A percentile compares a stretch with the other conserved stretches of the same genome.
Conservation (phyloP, 2,797 vertebrate species). For the Sphenodon punctatus region DNA sequence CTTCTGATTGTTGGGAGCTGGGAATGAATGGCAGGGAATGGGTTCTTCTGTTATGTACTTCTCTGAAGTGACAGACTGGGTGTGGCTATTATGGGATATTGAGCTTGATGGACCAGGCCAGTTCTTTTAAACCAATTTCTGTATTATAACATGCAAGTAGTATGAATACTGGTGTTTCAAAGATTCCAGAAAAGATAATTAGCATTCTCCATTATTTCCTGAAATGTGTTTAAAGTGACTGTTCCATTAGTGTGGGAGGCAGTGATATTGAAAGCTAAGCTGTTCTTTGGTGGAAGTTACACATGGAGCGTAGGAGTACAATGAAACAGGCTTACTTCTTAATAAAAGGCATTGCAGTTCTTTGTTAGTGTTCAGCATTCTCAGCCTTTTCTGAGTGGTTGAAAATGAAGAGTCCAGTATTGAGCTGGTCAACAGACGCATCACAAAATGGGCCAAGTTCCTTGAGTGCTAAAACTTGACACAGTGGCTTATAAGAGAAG, state of each 20-base stretch:
- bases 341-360: conserved; percentile 33
- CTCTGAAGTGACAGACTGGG: too few relatives aligned
- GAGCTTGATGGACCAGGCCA: too few relatives aligned
- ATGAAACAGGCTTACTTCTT: conserved; percentile 45
- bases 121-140: too few relatives aligned
- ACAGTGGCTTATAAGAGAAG: too few relatives aligned
- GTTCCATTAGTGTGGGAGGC: conserved; percentile 2
- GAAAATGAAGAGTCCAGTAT: too few relatives aligned
- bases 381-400: conserved; percentile 40
- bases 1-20: too few relatives aligned
- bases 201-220: accelerated
- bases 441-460: not conserved
- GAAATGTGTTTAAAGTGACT: not conserved
- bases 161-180: not conserved
- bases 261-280: conserved; percentile 8
- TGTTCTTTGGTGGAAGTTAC: conserved; percentile 50
- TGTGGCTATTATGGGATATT: too few relatives aligned
- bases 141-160: not conserved
- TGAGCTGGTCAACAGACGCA: too few relatives aligned
- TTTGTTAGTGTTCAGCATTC: conserved; percentile 25
- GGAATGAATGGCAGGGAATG: too few relatives aligned
- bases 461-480: accelerated
- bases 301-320: conserved; percentile 40
- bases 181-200: not conserved
- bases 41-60: too few relatives aligned